Evolutionary conservation across 1,140 invertebrate genomes (phyloP), one percentile per base, ranked within the genome.

Genomic region (Heterodera schachtii): DNA sequence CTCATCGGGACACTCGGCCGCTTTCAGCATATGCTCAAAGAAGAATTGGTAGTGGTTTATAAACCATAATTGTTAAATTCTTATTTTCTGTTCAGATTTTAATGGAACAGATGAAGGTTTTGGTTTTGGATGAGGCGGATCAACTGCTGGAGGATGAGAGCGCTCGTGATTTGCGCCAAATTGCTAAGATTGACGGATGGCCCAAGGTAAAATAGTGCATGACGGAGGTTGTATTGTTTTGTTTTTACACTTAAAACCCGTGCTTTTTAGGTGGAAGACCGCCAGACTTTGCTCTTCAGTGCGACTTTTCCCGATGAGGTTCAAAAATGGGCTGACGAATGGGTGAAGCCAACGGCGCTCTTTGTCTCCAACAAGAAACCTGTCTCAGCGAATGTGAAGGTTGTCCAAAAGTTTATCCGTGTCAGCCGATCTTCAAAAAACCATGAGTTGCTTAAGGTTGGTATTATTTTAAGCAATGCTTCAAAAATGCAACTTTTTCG

Each of bases 71-170:
- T 60, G 41, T n/a, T 9, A 66, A 79, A 19, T 43, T 19, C 13
- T 73, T 46, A 73, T 52, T 73, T 73, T 3, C 13, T 19, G 19
- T 82, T 31, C 76, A 87, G 84, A n/a, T 87, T 43, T 9, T 91
- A 1, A 94, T 97, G 69, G 90, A 92, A 1, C 93, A 93, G 8
- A 89, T 96, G 0, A 92, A 94, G 6, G 96, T 93, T 88, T 91
- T 97, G 0, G 94, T 98, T 0, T 90, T 98, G 3, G 97, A 98
- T 90, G 97, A 98, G 91, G 97, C 96, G 4, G 96, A 98, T 90
- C 92, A 95, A n/a, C 97, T 98, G 95, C 90, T 98, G 43, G 96
- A 98, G 85, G 94, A 83, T 41, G 79, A 81, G 43, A 90, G 89
- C 91, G 78, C 73, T 46, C 79, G 75, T 46, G 89, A 89, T 66